phyloP scores from a whole-genome alignment of 2,113 vertebrate genomes.

The Sus scrofa region T2T-Sscrofa CM000816.6:51373001-51373500 shows the following conservation, averaged over 20 bases:
- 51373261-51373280: not conserved
- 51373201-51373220: not conserved
- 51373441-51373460: no score
- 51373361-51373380: not conserved
- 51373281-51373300: not conserved
- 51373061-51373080: not conserved
- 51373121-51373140: not conserved
- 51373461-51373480: no score
- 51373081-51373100: not conserved
- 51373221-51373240: not conserved
- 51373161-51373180: not conserved
- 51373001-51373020: constrained; percentile 26
- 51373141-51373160: constrained; percentile 11
- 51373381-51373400: not conserved
- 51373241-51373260: not conserved
- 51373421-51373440: no score
- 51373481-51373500: no score
- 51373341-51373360: not conserved
- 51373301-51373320: not conserved
- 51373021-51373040: constrained; percentile 17
- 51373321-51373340: not conserved
- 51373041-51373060: not conserved
- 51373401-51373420: no score
- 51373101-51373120: not conserved
- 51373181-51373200: not conserved